Base-by-base conservation (phyloP, 2,113 vertebrate species). In the Callopanchax toddi region DNA sequence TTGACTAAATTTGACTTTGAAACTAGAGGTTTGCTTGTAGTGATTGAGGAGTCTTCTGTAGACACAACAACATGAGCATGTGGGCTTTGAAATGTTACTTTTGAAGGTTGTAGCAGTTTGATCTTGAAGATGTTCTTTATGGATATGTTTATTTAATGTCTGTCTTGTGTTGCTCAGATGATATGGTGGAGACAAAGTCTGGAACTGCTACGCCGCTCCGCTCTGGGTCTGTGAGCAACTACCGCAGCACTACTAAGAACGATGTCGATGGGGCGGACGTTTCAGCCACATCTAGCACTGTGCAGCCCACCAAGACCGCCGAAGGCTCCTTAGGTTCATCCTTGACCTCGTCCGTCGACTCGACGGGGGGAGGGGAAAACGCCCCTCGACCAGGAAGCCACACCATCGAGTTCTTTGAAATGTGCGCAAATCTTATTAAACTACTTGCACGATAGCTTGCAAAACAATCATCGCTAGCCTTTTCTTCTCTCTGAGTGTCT, bases 381-480 rank as follows among this genome's bases (percentile, higher is more conserved):
- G 87, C 92, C 81, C 93, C 96, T 29, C 93, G 96, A 66, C 94
- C 97, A 18, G 97, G 97, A 83, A 99, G 97, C 91, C 97, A 99
- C 89, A 98, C 96, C 51, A 98, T 98, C 76, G 97, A 99, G 69
- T 99, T 99, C 76, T 99, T 99, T 79, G 97, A 99, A 92, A 99
- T 98, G 96, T 99, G 97, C 85, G 97, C 97, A 60, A 98, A 99
- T 89, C 94, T 99, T 84, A 99, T 99, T 92, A 98, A 98, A 94
- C 94, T 99, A 87, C 96, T 99, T 90, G 97, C 97, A 89, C 97
- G 97, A 79, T 99, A 95, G 93, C 90, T 91, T 64, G 71, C 81
- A 82, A 86, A 81, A 74, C 85, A 78, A 85, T 87, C 89, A 63
- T 63, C 40, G 84, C 90, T 89, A 92, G 92, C 72, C 67, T 90